Evolutionary conservation across 2,888 invertebrate genomes (phyloP), one percentile per base, ranked within the genome.

Genomic region (Drosophila histrio): DNA sequence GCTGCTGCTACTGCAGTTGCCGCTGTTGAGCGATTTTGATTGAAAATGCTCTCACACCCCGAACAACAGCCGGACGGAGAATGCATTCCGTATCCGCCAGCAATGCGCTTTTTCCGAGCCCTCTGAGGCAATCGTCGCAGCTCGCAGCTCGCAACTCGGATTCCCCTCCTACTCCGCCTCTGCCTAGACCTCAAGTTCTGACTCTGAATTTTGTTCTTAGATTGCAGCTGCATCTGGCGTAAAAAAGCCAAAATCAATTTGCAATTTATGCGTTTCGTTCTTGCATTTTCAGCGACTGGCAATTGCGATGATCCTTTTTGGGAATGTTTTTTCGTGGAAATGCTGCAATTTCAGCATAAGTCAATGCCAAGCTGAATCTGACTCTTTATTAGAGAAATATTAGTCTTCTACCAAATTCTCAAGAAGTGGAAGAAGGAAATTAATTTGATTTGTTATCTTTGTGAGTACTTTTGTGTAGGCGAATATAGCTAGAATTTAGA

Each of bases 1-100:
- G 38, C 19, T 60, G 54, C 41, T 47, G 54, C 38, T 46, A 58
- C 54, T 44, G 68, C 65, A 53, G 58, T 65, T 63, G 53, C 65
- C 59, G 72, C 65, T 64, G 78, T 62, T 88, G 80, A 86, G 80
- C 88, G 77, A 72, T 87, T 88, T 81, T 87, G 85, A 88, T 88
- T 87, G 87, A 79, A 87, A 87, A 78, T 64, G 66, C 72, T 57
- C 81, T 75, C 87, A 73, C 65, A 61, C 76, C 71, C 46, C 47
- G 7, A 11, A 22, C 30, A 52, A 57, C 38, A 53, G 17, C 6
- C 5, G 22, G 19, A 46, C 26, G 11, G 17, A 77, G 79, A 56
- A 79, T 66, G 81, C 71, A 60, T 60, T 52, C 26, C 21, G 43
- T 36, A 38, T 26, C 7, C 34, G 13, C 38, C 49, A 43, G 44